These are phyloP conservation scores for Carcinoscorpius rotundicauda DNA, from an alignment of 1,140 invertebrate species.

Conservation along the genomic window DNA sequence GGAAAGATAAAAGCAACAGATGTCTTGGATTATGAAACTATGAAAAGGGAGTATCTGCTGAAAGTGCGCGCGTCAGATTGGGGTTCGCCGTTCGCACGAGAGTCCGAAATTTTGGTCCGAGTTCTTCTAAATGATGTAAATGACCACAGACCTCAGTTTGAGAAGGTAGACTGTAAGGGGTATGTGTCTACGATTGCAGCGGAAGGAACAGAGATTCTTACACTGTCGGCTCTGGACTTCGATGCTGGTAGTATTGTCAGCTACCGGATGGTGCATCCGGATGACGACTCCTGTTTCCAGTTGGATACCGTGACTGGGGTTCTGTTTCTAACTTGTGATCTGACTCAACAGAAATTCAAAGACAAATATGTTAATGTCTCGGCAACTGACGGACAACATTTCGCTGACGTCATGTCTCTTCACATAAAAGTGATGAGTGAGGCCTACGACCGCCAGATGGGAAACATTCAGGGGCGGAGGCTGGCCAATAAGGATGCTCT, in stretches of 20 bases:
- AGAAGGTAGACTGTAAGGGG: conserved; percentile 60
- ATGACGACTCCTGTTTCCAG: conserved; percentile 84
- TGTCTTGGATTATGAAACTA: conserved; percentile 80
- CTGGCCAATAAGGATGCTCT: conserved; percentile 29
- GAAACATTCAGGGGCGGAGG: conserved; percentile 10
- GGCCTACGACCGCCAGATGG: too few species aligned
- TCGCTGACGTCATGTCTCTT: conserved; percentile 64
- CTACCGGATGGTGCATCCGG: conserved; percentile 74
- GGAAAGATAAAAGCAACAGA: conserved; percentile 72
- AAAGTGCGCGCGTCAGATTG: conserved; percentile 82
- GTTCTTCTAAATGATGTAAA: conserved; percentile 75
- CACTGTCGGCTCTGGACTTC: conserved; percentile 84
- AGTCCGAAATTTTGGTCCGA: conserved; percentile 72
- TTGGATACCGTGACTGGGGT: conserved; percentile 63
- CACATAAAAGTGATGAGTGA: conserved; percentile 53
- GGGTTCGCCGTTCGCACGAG: conserved; percentile 76
- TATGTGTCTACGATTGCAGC: conserved; percentile 61
- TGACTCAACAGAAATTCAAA: conserved; percentile 42
- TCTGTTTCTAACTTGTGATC: conserved; percentile 55
- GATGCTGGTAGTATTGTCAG: conserved; percentile 76
- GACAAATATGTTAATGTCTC: conserved; percentile 42
- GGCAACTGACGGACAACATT: conserved; percentile 83
- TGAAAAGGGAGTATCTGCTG: conserved; percentile 58
- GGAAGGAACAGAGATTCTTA: conserved; percentile 72
- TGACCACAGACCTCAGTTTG: conserved; percentile 76